phyloP scores from a whole-genome alignment of 2,113 vertebrate genomes.

The Entelurus aequoreus region DNA sequence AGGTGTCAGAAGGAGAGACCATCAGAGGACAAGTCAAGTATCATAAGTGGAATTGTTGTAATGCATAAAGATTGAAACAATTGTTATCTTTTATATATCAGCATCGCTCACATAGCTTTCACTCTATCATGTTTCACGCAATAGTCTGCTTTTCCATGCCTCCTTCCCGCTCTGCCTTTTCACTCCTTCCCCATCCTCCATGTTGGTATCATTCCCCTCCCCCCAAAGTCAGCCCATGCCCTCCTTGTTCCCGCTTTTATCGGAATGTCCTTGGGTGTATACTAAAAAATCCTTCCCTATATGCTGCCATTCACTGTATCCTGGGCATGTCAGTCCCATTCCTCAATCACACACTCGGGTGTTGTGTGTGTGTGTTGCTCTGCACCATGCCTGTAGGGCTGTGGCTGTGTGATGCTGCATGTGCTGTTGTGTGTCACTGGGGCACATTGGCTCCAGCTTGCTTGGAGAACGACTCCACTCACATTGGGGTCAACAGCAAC shows the following conservation, averaged over 20 bases:
- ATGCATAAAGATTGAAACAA: not conserved
- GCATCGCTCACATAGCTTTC: not conserved
- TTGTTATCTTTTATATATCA: not conserved
- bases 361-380: slow-evolving; percentile 11
- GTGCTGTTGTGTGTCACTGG: slow-evolving; percentile 66
- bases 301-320: slow-evolving; percentile 20
- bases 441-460: slow-evolving; percentile 50
- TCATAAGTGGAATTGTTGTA: slow-evolving; percentile 7
- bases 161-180: slow-evolving; percentile 4
- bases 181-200: slow-evolving; percentile 15
- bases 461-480: slow-evolving; percentile 40
- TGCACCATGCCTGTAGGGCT: slow-evolving; percentile 50
- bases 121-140: not conserved
- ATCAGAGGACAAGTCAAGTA: slow-evolving; percentile 7
- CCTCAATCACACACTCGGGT: slow-evolving; percentile 28
- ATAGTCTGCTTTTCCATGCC: not conserved
- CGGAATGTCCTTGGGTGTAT: slow-evolving; percentile 21
- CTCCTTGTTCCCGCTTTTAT: slow-evolving; percentile 40
- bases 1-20: not conserved
- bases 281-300: slow-evolving; percentile 9
- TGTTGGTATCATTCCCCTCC: slow-evolving; percentile 22
- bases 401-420: slow-evolving; percentile 33
- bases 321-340: slow-evolving; percentile 11
- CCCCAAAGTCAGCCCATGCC: slow-evolving; percentile 38
- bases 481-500: slow-evolving; percentile 56